Percentiles rank a stretch among this genome's conserved stretches.
Conservation (phyloP, 2,888 invertebrate genomes). For the Mantis religiosa region DNA sequence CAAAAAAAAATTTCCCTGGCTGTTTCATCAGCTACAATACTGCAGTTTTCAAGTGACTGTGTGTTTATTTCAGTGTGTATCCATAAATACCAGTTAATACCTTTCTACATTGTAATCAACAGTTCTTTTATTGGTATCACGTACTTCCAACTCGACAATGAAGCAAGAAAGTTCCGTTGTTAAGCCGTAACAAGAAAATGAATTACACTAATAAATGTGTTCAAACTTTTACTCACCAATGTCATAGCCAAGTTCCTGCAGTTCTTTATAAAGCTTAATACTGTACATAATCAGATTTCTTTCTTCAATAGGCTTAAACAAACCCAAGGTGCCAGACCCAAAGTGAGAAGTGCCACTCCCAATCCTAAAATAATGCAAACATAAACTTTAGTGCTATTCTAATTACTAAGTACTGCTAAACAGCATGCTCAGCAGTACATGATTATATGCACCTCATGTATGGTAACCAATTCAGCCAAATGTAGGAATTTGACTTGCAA, state of each 20-base stretch:
- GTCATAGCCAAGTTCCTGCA: conserved; percentile 56
- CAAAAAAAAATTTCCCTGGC: no score
- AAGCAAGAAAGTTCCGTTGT: no score
- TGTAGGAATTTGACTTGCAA: no score
- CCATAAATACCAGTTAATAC: no score
- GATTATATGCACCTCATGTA: no score
- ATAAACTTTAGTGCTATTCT: neutral
- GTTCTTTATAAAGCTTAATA: conserved; percentile 54
- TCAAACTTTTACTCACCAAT: conserved; percentile 42
- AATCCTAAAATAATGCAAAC: conserved; percentile 41
- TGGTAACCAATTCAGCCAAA: no score
- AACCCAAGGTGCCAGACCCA: conserved; percentile 57
- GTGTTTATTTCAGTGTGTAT: no score
- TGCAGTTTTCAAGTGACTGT: no score
- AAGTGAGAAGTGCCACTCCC: conserved; percentile 58
- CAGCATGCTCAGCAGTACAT: no score
- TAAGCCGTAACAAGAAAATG: neutral
- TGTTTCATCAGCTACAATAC: no score
- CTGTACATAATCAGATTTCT: conserved; percentile 57
- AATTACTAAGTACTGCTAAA: no score
- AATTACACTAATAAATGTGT: neutral
- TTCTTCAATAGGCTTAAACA: conserved; percentile 58
- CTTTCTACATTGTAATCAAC: neutral
- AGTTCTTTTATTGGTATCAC: neutral
- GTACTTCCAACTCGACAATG: no score